A percentile compares a stretch with the other conserved stretches of the same genome.
phyloP scores from a whole-genome alignment of 1,140 invertebrate species.

The Pseudomyrmex pallidus region DNA sequence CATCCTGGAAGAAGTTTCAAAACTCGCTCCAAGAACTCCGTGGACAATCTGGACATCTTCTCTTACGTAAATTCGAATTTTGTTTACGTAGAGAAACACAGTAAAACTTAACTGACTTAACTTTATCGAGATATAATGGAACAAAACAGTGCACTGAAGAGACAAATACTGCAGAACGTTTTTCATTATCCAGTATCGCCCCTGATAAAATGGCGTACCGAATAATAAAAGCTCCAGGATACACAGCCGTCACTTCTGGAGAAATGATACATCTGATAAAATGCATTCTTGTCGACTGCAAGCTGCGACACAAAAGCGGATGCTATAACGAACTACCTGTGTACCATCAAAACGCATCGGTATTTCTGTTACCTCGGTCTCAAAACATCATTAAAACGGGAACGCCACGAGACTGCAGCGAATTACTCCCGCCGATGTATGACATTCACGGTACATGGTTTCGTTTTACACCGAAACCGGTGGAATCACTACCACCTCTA shows the following conservation, averaged over 20 bases:
- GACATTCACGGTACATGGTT: neutral
- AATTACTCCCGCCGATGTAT: neutral
- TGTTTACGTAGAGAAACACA: constrained; percentile 51
- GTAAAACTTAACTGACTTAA: constrained; percentile 1
- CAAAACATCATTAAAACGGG: neutral
- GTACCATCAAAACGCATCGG: neutral
- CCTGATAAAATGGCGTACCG: neutral
- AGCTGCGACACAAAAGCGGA: neutral
- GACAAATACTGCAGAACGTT: constrained; percentile 53
- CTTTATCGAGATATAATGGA: constrained; percentile 45
- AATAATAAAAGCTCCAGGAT: constrained; percentile 11
- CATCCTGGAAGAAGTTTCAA: no score
- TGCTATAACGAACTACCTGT: constrained; percentile 58
- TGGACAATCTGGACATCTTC: no score
- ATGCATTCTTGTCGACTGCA: constrained; percentile 9
- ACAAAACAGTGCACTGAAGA: constrained; percentile 39
- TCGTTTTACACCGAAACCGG: neutral
- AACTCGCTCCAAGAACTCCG: no score
- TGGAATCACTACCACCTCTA: neutral
- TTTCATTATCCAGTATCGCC: no score
- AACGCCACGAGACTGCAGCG: neutral
- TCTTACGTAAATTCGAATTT: constrained; percentile 67
- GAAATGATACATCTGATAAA: constrained; percentile 39
- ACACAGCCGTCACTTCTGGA: constrained; percentile 48
- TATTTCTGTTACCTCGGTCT: neutral